Conservation (phyloP, 1,140 invertebrate genomes). For the Calephelis nemesis region DNA sequence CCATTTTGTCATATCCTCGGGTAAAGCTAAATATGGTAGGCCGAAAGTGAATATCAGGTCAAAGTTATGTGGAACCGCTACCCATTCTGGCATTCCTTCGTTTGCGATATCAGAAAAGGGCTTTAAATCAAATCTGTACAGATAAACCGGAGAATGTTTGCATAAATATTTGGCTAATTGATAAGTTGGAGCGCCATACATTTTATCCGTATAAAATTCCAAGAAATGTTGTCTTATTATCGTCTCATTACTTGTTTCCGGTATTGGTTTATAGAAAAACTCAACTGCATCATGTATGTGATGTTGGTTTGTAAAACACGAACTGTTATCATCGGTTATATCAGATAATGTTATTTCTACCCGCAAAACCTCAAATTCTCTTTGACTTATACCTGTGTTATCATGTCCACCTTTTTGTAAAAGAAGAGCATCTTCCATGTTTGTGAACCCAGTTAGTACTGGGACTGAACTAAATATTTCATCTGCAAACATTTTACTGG, state of each 20-base stretch:
- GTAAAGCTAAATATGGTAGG: constrained; percentile 83
- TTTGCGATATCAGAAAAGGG: constrained; percentile 82
- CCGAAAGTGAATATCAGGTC: constrained; percentile 90
- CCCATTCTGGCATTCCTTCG: constrained; percentile 85
- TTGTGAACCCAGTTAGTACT: constrained; percentile 86
- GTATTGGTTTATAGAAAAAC: constrained; percentile 86
- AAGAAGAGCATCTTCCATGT: constrained; percentile 87
- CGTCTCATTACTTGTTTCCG: constrained; percentile 80
- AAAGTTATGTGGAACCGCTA: constrained; percentile 87
- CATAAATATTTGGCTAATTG: constrained; percentile 83
- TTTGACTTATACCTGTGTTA: constrained; percentile 74
- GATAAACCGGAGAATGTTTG: constrained; percentile 80
- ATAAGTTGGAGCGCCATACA: constrained; percentile 85
- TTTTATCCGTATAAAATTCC: constrained; percentile 86
- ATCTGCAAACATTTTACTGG: constrained; percentile 81
- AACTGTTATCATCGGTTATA: constrained; percentile 81
- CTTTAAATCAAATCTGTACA: constrained; percentile 88
- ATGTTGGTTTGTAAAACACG: constrained; percentile 84
- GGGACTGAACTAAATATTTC: constrained; percentile 83
- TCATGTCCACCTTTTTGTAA: constrained; percentile 80
- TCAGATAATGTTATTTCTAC: constrained; percentile 81
- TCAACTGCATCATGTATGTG: constrained; percentile 86
- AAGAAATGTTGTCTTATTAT: constrained; percentile 81
- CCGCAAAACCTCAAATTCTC: constrained; percentile 82
- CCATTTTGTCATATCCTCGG: constrained; percentile 82